Conservation (phyloP, 2,797 vertebrate species). For the Alfaro cultratus region DNA sequence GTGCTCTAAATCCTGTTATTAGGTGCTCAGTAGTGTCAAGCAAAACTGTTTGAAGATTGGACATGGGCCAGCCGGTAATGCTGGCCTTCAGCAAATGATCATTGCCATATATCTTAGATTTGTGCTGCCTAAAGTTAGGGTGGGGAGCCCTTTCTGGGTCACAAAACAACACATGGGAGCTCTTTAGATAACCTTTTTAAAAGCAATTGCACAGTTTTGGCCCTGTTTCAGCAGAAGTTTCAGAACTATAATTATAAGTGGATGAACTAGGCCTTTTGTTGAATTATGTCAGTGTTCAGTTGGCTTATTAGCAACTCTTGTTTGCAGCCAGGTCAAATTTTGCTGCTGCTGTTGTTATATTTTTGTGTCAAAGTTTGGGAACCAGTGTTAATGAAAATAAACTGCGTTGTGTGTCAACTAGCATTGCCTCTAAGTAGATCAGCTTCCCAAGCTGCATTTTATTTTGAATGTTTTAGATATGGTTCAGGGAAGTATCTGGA, state of each 20-base stretch:
- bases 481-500: neutral
- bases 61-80: constrained; percentile 66
- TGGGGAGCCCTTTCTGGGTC: neutral
- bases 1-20: constrained; percentile 75
- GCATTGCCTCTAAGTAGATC: neutral
- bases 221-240: neutral
- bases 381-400: neutral
- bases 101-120: constrained; percentile 54
- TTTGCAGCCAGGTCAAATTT: neutral
- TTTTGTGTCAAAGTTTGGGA: neutral
- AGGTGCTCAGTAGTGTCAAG: constrained; percentile 60
- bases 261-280: neutral
- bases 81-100: constrained; percentile 47
- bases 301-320: neutral
- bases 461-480: neutral
- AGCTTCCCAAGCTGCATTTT: neutral
- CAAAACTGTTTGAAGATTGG: constrained; percentile 67
- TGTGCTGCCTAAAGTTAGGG: constrained; percentile 29
- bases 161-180: neutral
- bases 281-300: neutral
- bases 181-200: neutral
- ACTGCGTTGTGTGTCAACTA: neutral
- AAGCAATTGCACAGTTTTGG: neutral
- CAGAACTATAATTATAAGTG: neutral
- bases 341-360: neutral